phyloP scores from a whole-genome alignment of 2,797 vertebrate genomes.

The Adrianichthys oophorus region DNA sequence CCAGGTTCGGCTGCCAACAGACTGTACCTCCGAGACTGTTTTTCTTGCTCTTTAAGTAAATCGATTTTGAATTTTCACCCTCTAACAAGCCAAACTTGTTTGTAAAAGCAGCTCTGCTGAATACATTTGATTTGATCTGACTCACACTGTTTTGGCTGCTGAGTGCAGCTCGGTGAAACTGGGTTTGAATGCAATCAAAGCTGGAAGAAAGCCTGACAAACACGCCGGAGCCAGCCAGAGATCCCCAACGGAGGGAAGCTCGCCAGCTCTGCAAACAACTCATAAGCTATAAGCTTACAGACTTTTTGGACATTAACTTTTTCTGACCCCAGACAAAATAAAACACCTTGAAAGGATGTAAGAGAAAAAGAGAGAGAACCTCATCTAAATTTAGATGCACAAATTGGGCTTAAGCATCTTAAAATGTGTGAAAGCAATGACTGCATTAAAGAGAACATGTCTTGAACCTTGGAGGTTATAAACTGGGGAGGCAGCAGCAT shows the following conservation, averaged over 20 bases:
- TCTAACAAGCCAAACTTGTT: slow-evolving; percentile 29
- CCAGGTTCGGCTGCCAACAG: not conserved
- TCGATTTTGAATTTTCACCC: slow-evolving; percentile 21
- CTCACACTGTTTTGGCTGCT: slow-evolving; percentile 40
- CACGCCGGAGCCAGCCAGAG: slow-evolving; percentile 19
- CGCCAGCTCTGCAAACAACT: slow-evolving; percentile 26
- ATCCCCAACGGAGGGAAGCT: slow-evolving; percentile 38
- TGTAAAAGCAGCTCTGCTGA: slow-evolving; percentile 38
- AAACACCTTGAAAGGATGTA: slow-evolving; percentile 38
- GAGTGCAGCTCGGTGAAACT: slow-evolving; percentile 40
- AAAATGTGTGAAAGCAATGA: too few relatives aligned
- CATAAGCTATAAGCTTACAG: slow-evolving; percentile 38
- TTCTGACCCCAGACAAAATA: slow-evolving; percentile 54
- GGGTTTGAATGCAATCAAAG: slow-evolving; percentile 61
- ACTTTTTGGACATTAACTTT: slow-evolving; percentile 51
- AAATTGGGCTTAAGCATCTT: too few relatives aligned
- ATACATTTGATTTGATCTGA: slow-evolving; percentile 53
- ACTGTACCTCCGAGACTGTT: slow-evolving; percentile 1
- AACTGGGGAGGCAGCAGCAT: too few relatives aligned
- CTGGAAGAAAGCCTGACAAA: slow-evolving; percentile 37
- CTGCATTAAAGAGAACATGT: too few relatives aligned
- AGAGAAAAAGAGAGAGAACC: too few relatives aligned
- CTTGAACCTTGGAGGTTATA: too few relatives aligned
- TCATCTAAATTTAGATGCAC: slow-evolving; percentile 23
- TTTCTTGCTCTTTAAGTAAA: slow-evolving; percentile 15